These are phyloP conservation scores for Lucinisca nassula DNA, from an alignment of 2,888 invertebrate genomes.

Conservation along the genomic window DNA sequence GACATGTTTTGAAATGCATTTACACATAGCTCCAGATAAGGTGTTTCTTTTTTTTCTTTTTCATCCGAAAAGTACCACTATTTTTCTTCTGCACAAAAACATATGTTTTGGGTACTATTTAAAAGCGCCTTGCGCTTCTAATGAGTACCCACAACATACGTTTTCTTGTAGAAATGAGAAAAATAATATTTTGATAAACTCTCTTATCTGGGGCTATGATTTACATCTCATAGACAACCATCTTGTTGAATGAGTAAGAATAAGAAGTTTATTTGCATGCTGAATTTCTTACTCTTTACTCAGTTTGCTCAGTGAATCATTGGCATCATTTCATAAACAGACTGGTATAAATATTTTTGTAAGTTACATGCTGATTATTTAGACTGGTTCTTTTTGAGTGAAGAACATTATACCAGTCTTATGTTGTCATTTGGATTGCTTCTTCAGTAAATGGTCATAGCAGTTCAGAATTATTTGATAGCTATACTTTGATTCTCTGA, in stretches of 20 bases:
- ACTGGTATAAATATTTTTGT: constrained; percentile 13
- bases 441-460: not conserved
- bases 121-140: no score
- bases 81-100: no score
- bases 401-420: not conserved
- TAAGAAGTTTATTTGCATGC: constrained; percentile 37
- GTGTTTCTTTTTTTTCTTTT: no score
- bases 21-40: no score
- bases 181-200: no score
- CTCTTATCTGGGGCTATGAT: no score
- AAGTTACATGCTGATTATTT: not conserved
- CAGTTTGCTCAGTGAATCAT: constrained; percentile 29
- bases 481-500: not conserved
- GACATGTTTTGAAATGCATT: constrained; percentile 36
- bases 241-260: constrained; percentile 7
- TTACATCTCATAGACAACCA: not conserved
- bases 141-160: no score
- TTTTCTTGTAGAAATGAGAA: no score
- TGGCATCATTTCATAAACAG: not conserved
- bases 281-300: constrained; percentile 5
- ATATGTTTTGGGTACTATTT: no score
- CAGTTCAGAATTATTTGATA: not conserved
- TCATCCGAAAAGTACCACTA: no score
- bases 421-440: not conserved
- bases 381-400: not conserved